Evolutionary conservation across 2,797 vertebrate genomes (phyloP).

Genomic region (Propithecus deckenii): DNA sequence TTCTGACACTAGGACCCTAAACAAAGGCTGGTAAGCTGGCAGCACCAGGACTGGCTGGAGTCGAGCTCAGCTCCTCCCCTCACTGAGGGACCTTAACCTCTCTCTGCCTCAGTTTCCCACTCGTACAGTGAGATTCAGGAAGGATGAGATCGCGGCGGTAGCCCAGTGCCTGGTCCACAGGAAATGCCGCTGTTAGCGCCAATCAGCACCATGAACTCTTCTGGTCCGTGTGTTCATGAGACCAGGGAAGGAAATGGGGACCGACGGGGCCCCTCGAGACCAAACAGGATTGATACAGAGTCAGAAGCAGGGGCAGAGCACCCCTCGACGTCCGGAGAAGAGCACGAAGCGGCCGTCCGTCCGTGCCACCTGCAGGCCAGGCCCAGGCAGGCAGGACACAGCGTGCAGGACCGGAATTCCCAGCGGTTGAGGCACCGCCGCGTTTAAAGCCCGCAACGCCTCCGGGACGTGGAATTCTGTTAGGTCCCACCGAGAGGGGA

Average conservation of each 20-base stretch:
- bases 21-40: background rate
- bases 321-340: background rate
- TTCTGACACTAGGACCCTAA: background rate
- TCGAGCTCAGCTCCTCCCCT: background rate
- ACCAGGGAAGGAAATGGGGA: background rate
- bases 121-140: background rate
- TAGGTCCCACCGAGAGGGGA: background rate
- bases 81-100: background rate
- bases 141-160: background rate
- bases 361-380: background rate
- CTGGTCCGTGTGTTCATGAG: accelerated
- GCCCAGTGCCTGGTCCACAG: background rate
- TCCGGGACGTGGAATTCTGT: background rate
- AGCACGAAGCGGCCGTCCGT: background rate
- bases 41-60: background rate
- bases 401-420: background rate
- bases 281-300: background rate
- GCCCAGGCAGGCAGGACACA: background rate
- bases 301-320: background rate
- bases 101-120: background rate
- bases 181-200: background rate
- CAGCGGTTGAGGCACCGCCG: background rate
- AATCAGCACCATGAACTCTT: too few relatives aligned
- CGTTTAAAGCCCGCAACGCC: background rate
- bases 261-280: background rate